Conservation (phyloP, 2,113 vertebrate genomes). For the Phalacrocorax aristotelis region DNA sequence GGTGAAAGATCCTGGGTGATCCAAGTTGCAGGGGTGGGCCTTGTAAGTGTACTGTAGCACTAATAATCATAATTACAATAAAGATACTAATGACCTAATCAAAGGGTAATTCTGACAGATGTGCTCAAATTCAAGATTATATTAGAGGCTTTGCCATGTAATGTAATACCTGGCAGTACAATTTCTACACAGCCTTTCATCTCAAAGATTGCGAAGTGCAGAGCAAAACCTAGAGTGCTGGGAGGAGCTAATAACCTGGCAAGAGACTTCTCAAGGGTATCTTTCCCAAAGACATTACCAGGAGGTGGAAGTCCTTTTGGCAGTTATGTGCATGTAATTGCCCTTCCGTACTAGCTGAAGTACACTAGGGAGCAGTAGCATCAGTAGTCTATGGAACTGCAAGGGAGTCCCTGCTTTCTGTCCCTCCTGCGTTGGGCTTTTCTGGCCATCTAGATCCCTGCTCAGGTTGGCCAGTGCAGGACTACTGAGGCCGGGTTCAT, state of each 20-base stretch:
- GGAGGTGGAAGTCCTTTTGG: not conserved
- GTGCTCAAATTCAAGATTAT: not conserved
- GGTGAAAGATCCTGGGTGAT: not conserved
- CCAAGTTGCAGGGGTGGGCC: not conserved
- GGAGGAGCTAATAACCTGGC: not conserved
- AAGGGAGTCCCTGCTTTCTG: not conserved
- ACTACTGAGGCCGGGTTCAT: not conserved
- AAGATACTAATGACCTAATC: not conserved
- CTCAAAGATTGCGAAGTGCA: not conserved
- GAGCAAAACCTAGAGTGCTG: not conserved
- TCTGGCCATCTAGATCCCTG: not conserved
- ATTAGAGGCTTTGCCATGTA: not conserved
- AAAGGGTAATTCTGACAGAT: not conserved
- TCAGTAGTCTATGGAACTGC: not conserved
- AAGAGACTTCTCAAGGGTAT: not conserved
- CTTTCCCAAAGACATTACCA: not conserved
- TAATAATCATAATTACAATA: not conserved
- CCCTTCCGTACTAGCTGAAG: not conserved
- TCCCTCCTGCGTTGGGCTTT: not conserved
- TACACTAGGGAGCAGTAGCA: not conserved
- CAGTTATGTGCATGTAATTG: not conserved
- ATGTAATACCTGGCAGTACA: not conserved
- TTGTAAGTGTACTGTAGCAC: not conserved
- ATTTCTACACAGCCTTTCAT: not conserved
- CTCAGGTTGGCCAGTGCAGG: not conserved